These are phyloP conservation scores for Ellobium chinense DNA, from an alignment of 2,888 invertebrate genomes.

Conservation along the genomic window DNA sequence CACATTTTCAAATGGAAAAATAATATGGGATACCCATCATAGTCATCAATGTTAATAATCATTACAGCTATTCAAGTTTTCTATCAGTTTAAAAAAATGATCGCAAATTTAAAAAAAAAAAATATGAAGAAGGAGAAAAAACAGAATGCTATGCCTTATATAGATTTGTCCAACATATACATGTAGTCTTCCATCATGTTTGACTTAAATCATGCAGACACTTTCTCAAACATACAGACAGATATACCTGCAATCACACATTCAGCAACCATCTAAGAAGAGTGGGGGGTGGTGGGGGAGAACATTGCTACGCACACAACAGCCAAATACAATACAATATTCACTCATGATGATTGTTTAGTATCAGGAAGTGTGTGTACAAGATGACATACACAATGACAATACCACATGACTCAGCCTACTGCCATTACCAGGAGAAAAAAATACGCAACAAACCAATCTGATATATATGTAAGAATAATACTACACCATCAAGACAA, in stretches of 20 bases:
- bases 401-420: background rate
- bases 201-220: background rate
- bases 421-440: background rate
- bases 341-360: background rate
- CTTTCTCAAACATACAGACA: too few species aligned
- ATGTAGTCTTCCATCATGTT: background rate
- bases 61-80: slow-evolving; percentile 4
- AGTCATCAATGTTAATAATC: background rate
- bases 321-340: background rate
- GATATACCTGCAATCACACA: too few species aligned
- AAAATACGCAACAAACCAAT: background rate
- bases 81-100: background rate
- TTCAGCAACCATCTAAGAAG: slow-evolving; percentile 19
- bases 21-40: background rate
- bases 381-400: background rate
- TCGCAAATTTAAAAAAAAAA: background rate
- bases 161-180: background rate
- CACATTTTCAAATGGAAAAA: slow-evolving; percentile 4
- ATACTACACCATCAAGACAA: background rate
- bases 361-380: background rate
- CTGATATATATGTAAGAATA: slow-evolving; percentile 1
- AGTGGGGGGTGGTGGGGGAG: background rate
- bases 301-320: background rate
- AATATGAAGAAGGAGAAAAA: background rate
- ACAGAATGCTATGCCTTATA: background rate